Base-by-base conservation (phyloP, 2,113 vertebrate genomes). In the Oreotrochilus melanogaster region DNA sequence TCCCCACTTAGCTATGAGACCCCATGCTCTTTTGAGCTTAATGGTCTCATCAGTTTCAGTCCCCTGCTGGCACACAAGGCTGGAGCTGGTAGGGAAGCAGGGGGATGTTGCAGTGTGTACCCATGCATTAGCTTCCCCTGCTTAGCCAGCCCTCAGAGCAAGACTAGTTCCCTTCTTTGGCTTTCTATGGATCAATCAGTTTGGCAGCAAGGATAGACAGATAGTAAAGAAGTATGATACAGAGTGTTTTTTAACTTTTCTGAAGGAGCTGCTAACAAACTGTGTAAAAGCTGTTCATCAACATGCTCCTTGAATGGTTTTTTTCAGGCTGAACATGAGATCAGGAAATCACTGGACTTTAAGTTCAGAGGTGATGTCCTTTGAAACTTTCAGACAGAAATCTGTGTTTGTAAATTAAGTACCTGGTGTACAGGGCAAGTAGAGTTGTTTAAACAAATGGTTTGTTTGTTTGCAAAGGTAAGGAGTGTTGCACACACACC, bases 21-120 rank as follows among this genome's bases (percentile, higher is more conserved):
- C 33, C 43, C 37, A 9, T 86, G 50, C 21, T 92, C 70, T 82
- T 76, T 82, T 82, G 92, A 88, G 57, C 54, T 48, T 81, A 86
- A 83, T 76, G 66, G 86, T 80, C 88, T 95, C 83, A 91, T 86
- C 39, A 2, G 66, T 95, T 93, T 95, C 93, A 93, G 71, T 53
- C 31, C 37, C 62, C 66, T 2, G 11, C 72, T 66, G 71, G 39
- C 37, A 83, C 67, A 80, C 62, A 70, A 80, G 66, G 72, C 54
- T 51, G 58, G 76, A 89, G 37, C 43, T 67, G 48, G 53, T 79
- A 42, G 58, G 48, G 66, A 66, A 71, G 66, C 12, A 39, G 67
- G 16, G 48, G 53, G 35, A 67, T 60, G 57, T 58, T 58, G 53
- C 73, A 56, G n/a, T 56, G 58, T 56, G 54, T 70, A 43, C 43